phyloP scores from a whole-genome alignment of 1,140 invertebrate species.

The Andrena cerasifolii region DNA sequence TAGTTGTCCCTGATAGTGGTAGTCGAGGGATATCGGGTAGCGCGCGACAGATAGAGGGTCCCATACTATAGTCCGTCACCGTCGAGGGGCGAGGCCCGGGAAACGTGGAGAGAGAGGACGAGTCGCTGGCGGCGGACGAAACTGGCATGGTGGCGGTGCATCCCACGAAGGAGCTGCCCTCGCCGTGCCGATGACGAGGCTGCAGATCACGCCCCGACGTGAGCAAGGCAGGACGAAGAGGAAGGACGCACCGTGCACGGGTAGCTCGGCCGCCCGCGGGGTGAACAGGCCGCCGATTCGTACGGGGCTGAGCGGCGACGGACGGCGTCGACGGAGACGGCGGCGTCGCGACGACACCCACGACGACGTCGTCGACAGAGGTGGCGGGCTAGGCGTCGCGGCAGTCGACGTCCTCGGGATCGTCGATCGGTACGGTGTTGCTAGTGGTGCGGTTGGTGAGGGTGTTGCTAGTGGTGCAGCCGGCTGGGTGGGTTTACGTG shows the following conservation, averaged over 20 bases:
- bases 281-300: slow-evolving; percentile 35
- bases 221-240: slow-evolving; percentile 59
- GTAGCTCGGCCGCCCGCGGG: slow-evolving; percentile 18
- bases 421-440: slow-evolving; percentile 52
- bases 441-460: slow-evolving; percentile 56
- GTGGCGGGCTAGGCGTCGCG: slow-evolving; percentile 30
- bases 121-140: slow-evolving; percentile 6
- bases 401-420: slow-evolving; percentile 34
- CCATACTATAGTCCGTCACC: too few species aligned
- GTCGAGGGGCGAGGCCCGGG: slow-evolving; percentile 8
- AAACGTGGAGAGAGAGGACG: slow-evolving; percentile 14
- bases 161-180: slow-evolving; percentile 68
- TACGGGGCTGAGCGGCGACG: slow-evolving; percentile 51
- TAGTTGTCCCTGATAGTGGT: slow-evolving; percentile 19
- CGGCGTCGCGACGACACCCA: slow-evolving; percentile 64
- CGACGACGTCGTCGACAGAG: slow-evolving; percentile 35
- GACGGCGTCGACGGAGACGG: slow-evolving; percentile 66
- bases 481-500: slow-evolving; percentile 14
- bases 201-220: slow-evolving; percentile 54
- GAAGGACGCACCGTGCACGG: slow-evolving; percentile 43
- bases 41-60: slow-evolving; percentile 45
- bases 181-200: slow-evolving; percentile 74
- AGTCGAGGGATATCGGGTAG: slow-evolving; percentile 29
- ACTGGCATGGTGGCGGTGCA: slow-evolving; percentile 70
- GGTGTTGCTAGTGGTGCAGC: slow-evolving; percentile 55